Conservation (phyloP, 2,797 vertebrate species). For the Orientallactaga sibirica region DNA sequence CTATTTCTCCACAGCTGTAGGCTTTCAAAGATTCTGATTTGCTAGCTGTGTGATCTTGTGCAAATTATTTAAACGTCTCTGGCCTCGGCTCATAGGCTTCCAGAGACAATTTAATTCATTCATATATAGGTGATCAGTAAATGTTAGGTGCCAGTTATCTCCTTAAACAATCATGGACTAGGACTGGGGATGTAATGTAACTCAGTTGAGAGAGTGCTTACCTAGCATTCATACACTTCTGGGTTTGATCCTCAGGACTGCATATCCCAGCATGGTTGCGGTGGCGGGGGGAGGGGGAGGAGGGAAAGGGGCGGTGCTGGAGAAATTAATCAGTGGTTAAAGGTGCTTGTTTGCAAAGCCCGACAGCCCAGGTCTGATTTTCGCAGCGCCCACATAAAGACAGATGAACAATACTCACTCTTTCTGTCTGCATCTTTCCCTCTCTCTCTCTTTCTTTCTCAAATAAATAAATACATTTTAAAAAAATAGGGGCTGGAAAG, state of each 20-base stretch:
- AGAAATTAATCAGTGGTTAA: too few species aligned
- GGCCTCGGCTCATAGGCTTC: not conserved
- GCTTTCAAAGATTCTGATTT: constrained; percentile 15
- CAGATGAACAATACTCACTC: too few species aligned
- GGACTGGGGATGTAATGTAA: not conserved
- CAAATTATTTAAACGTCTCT: not conserved
- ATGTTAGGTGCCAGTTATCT: not conserved
- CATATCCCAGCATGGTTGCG: not conserved
- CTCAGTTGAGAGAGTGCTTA: not conserved
- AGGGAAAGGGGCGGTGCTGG: too few species aligned
- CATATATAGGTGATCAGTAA: not conserved
- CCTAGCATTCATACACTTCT: not conserved
- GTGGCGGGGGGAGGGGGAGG: too few species aligned
- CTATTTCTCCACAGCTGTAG: not conserved
- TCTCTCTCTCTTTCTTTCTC: too few species aligned
- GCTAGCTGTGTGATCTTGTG: not conserved
- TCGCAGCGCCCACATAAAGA: too few species aligned
- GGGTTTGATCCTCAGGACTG: not conserved
- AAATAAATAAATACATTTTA: too few species aligned
- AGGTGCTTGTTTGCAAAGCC: too few species aligned
- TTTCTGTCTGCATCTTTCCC: too few species aligned
- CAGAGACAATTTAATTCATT: not conserved
- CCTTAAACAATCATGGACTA: not conserved
- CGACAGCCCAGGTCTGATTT: too few species aligned
- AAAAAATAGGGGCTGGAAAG: too few species aligned